Evolutionary conservation across 2,113 vertebrate genomes (phyloP), one percentile per base, ranked within the genome.

Genomic region (Electrona antarctica): DNA sequence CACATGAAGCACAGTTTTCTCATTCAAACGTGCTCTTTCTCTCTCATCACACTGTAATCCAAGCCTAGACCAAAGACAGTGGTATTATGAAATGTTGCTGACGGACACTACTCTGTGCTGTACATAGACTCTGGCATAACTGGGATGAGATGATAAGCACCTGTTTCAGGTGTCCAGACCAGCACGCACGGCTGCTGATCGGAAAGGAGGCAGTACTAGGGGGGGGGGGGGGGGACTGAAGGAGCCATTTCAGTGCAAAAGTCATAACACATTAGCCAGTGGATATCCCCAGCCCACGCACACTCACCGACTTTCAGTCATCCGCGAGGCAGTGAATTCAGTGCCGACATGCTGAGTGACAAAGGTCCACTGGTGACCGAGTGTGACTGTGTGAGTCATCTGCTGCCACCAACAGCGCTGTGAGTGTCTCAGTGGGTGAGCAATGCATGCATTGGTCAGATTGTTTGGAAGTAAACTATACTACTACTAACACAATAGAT

Each of bases 301-400:
- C 60, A 61, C 57, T 74, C 57, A 83, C 64, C n/a, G 63, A 59
- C 76, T 82, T 82, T 78, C 71, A 21, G 76, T 83, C 73, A 58
- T 76, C 80, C 12, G 50, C 49, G 21, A 33, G 21, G 63, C 21
- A 65, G 11, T 12, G 63, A 33, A n/a, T 77, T 60, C 71, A 77
- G n/a, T 60, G 41, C 12, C 21, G 21, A n/a, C 8, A 49, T 9
- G 13, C 12, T 60, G 72, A 85, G 66, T 41, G 3, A 41, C 33
- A 41, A 41, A 41, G 33, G 3, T 63, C 64, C 73, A 78, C 77
- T 67, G 69, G 55, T 54, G 67, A 78, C 48, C 78, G 73, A 13
- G 54, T 83, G 71, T 84, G 85, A 87, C 74, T 90, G 54, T 83
- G 71, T 84, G 85, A 88, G 76, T 90, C 83, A 86, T 82, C 80